phyloP scores from a whole-genome alignment of 2,113 vertebrate species.

The Amia ocellicauda region DNA sequence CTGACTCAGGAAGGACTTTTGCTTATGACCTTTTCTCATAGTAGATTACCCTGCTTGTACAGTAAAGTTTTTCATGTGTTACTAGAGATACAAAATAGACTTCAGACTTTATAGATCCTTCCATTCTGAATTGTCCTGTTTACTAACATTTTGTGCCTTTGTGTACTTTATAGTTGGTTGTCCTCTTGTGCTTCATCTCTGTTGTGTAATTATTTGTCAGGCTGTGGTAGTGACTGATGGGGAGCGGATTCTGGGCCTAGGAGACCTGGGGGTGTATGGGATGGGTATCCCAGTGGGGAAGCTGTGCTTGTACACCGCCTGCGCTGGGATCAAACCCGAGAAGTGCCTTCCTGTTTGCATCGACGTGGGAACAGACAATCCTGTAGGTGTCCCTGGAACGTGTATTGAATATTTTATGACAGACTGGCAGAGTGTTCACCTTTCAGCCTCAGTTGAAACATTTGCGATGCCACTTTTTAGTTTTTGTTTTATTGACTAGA shows the following conservation, averaged over 20 bases:
- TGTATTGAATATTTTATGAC: no score
- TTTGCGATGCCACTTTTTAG: no score
- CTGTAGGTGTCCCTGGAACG: constrained; percentile 56
- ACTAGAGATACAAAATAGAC: no score
- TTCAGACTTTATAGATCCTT: no score
- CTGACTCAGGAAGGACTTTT: no score
- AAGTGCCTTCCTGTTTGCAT: constrained; percentile 90
- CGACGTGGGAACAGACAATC: constrained; percentile 91
- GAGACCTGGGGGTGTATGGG: constrained; percentile 92
- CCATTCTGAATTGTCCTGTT: not conserved
- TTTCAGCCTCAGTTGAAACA: no score
- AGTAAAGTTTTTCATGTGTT: no score
- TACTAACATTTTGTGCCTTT: not conserved
- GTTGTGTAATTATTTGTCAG: constrained; percentile 50
- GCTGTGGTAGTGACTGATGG: constrained; percentile 96
- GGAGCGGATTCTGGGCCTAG: constrained; percentile 91
- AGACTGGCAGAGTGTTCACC: no score
- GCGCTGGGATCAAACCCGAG: constrained; percentile 87
- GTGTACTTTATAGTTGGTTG: no score
- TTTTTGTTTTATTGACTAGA: no score
- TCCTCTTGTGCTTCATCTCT: not conserved
- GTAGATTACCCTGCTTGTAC: no score
- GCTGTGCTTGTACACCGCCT: constrained; percentile 91
- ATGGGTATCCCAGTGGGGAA: constrained; percentile 98
- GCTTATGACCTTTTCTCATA: no score